Evolutionary conservation across 2,888 invertebrate species (phyloP).

Genomic region (Cosmia pyralina): DNA sequence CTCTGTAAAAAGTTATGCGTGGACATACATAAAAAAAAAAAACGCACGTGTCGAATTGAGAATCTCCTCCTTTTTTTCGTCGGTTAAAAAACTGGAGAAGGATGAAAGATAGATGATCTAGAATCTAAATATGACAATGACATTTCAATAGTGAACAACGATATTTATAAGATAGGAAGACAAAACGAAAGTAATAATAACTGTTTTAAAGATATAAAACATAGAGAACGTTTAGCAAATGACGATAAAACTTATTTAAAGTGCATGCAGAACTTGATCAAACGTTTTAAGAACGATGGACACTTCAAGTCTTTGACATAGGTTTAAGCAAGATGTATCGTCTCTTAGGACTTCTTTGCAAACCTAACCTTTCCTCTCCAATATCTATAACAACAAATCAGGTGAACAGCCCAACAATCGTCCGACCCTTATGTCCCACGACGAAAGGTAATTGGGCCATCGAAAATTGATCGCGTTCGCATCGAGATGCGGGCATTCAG

Average conservation of each 20-base stretch:
- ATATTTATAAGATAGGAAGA: not conserved
- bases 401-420: constrained; percentile 37
- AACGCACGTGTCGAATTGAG: too few relatives aligned
- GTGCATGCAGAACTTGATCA: too few relatives aligned
- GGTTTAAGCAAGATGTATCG: not conserved
- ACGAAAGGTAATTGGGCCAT: constrained; percentile 81
- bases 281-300: not conserved
- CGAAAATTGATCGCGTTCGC: constrained; percentile 80
- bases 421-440: constrained; percentile 68
- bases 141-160: too few relatives aligned
- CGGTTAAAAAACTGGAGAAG: too few relatives aligned
- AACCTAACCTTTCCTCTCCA: not conserved
- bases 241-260: too few relatives aligned
- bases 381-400: constrained; percentile 39
- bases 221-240: not conserved
- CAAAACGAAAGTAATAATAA: not conserved
- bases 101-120: not conserved
- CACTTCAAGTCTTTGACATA: not conserved
- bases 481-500: constrained; percentile 79
- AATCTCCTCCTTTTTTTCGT: too few relatives aligned
- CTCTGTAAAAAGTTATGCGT: too few relatives aligned
- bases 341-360: not conserved
- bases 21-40: too few relatives aligned
- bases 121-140: not conserved
- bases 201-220: not conserved